These are phyloP conservation scores for Contarinia nasturtii DNA, from an alignment of 1,140 invertebrate species.

Conservation along the genomic window DNA sequence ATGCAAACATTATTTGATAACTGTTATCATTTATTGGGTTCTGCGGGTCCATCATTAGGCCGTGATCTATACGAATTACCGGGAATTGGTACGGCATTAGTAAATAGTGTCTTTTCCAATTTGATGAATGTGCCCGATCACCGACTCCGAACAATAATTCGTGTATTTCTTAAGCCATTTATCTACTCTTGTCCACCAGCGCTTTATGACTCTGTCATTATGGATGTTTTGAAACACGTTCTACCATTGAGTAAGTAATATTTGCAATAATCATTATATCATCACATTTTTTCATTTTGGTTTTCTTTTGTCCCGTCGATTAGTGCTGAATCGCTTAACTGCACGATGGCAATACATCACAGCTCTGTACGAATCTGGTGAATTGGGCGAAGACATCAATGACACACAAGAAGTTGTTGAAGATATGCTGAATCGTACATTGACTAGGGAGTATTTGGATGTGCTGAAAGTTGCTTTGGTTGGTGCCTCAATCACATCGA, in stretches of 20 bases:
- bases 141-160: slow-evolving; percentile 59
- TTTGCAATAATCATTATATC: neutral
- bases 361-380: slow-evolving; percentile 52
- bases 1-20: slow-evolving; percentile 46
- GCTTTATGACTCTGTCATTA: slow-evolving; percentile 49
- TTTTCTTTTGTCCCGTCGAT: no score
- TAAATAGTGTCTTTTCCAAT: slow-evolving; percentile 45
- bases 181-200: slow-evolving; percentile 64
- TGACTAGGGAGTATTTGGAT: slow-evolving; percentile 76
- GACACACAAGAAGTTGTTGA: slow-evolving; percentile 75
- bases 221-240: slow-evolving; percentile 57
- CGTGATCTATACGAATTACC: slow-evolving; percentile 60
- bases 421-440: slow-evolving; percentile 66
- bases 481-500: slow-evolving; percentile 24
- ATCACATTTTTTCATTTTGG: slow-evolving; percentile 3
- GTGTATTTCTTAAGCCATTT: slow-evolving; percentile 69
- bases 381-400: slow-evolving; percentile 56
- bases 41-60: slow-evolving; percentile 56
- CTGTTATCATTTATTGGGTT: slow-evolving; percentile 60
- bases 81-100: slow-evolving; percentile 38
- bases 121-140: slow-evolving; percentile 64
- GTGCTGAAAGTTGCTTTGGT: slow-evolving; percentile 48
- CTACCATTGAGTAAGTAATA: slow-evolving; percentile 49
- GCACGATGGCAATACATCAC: slow-evolving; percentile 61
- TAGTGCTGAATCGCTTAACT: slow-evolving; percentile 54